These are phyloP conservation scores for Galerucella calmariensis DNA, from an alignment of 2,888 invertebrate species.

Conservation along the genomic window DNA sequence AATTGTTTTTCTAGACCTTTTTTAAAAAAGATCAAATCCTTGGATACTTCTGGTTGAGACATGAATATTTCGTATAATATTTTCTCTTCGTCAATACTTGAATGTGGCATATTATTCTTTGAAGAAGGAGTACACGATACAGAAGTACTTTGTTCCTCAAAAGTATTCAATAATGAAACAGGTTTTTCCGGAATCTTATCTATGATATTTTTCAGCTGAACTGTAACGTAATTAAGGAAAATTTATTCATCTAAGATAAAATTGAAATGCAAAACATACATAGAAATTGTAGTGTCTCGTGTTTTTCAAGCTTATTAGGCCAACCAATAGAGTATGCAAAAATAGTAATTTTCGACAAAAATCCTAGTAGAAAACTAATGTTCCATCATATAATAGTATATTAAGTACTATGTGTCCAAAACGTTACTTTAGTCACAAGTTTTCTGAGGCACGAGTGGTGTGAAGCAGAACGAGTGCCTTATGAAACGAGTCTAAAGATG, in stretches of 20 bases:
- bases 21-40: constrained; percentile 43
- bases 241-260: background rate
- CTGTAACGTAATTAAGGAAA: constrained; percentile 28
- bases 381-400: too few species aligned
- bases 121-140: background rate
- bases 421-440: too few species aligned
- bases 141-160: background rate
- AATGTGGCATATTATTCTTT: background rate
- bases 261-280: background rate
- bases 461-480: too few species aligned
- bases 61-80: constrained; percentile 33
- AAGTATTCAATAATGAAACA: constrained; percentile 10
- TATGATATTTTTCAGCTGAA: constrained; percentile 38
- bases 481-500: too few species aligned
- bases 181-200: constrained; percentile 41
- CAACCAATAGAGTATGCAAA: too few species aligned
- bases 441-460: too few species aligned
- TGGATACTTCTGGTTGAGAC: constrained; percentile 25
- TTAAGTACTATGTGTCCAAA: too few species aligned
- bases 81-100: constrained; percentile 13
- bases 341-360: too few species aligned
- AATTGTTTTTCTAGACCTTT: constrained; percentile 51
- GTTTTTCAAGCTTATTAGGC: too few species aligned
- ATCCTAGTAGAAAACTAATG: too few species aligned
- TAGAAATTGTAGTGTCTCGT: too few species aligned